These are phyloP conservation scores for Nettapus auritus DNA, from an alignment of 2,113 vertebrate genomes.

Conservation along the genomic window DNA sequence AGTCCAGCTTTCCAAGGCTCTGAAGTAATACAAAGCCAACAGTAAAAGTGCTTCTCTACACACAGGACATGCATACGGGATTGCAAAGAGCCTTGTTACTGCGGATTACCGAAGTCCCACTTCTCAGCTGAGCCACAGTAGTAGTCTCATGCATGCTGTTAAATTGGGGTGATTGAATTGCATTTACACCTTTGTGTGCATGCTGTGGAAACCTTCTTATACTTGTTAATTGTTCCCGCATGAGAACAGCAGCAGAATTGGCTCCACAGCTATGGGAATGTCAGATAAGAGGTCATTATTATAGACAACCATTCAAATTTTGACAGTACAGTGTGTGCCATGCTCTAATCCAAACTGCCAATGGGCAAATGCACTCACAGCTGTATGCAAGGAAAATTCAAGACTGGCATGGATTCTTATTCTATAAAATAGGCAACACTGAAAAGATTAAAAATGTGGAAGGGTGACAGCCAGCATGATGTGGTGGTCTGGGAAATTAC, in stretches of 20 bases:
- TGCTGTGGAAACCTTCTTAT: neutral
- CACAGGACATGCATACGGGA: rapidly evolving
- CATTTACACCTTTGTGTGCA: neutral
- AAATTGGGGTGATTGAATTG: neutral
- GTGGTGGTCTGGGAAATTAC: neutral
- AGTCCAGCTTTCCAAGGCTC: neutral
- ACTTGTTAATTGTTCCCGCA: neutral
- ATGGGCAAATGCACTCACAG: neutral
- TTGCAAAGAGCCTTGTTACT: rapidly evolving
- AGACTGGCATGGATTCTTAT: neutral
- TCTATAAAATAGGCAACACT: neutral
- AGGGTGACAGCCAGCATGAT: neutral
- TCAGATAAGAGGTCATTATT: neutral
- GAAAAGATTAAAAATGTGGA: neutral
- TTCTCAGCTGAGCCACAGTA: neutral
- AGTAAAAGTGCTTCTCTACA: neutral
- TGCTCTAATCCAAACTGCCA: neutral
- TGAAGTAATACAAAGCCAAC: neutral
- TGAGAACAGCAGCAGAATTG: neutral
- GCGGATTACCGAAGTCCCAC: neutral
- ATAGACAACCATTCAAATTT: neutral
- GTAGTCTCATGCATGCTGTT: neutral
- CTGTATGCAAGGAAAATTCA: neutral
- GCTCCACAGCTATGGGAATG: neutral
- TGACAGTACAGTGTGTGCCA: neutral